Percentiles rank a stretch among this genome's conserved stretches.
phyloP scores from a whole-genome alignment of 2,113 vertebrate genomes.

The Cervus canadensis region DNA sequence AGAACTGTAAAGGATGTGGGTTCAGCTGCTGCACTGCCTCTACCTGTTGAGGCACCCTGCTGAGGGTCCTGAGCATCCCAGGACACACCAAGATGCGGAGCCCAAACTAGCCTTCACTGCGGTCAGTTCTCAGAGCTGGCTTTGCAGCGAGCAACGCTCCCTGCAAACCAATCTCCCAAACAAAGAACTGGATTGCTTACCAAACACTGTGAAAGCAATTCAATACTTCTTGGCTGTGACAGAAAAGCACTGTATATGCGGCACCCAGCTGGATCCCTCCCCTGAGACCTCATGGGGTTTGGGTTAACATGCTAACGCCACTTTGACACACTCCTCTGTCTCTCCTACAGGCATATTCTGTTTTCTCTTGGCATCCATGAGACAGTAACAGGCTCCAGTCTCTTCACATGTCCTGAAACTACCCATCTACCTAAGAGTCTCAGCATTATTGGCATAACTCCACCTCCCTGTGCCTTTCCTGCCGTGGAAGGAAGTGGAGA shows the following conservation, averaged over 20 bases:
- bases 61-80: background rate
- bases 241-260: background rate
- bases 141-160: background rate
- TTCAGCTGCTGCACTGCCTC: background rate
- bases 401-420: background rate
- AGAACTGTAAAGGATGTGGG: background rate
- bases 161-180: background rate
- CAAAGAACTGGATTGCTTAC: background rate
- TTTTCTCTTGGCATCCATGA: background rate
- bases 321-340: background rate
- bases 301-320: no score
- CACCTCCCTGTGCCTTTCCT: background rate
- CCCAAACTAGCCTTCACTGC: background rate
- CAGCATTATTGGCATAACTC: background rate
- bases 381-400: background rate
- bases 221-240: background rate
- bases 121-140: background rate
- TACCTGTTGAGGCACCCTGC: background rate
- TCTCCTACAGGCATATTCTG: background rate
- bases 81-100: background rate
- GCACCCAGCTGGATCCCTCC: background rate
- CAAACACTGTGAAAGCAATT: background rate
- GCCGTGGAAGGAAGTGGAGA: background rate
- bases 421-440: background rate
- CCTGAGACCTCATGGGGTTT: background rate